Evolutionary conservation across 2,113 vertebrate genomes (phyloP).

Genomic region (Paradoxurus hermaphroditus): DNA sequence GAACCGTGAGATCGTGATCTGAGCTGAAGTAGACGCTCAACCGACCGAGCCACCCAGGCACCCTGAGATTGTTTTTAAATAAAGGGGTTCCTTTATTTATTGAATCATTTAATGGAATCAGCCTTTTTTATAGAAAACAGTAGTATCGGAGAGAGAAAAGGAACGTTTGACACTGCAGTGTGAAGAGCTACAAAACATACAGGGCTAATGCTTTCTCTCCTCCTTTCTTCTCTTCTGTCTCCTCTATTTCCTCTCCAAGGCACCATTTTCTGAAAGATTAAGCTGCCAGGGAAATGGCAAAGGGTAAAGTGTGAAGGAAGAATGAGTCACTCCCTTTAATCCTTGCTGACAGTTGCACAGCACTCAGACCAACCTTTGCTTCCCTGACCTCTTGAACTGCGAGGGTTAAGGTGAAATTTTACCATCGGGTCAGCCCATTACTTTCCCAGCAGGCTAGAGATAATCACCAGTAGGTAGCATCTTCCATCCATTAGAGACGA

Average conservation of each 20-base stretch:
- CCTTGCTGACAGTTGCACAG: constrained; percentile 36
- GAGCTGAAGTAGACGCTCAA: too few relatives aligned
- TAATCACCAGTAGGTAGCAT: background rate
- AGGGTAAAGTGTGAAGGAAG: background rate
- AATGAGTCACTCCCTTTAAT: constrained; percentile 20
- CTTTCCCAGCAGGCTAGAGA: constrained; percentile 23
- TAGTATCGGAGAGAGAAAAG: background rate
- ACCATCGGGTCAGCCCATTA: constrained; percentile 61
- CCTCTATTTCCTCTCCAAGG: background rate
- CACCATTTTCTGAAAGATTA: constrained; percentile 56
- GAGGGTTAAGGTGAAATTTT: constrained; percentile 45
- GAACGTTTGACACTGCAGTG: background rate
- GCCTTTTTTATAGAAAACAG: background rate
- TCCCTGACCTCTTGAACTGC: constrained; percentile 69
- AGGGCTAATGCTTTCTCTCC: background rate
- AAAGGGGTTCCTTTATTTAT: background rate
- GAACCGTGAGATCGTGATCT: too few relatives aligned
- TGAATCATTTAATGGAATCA: background rate
- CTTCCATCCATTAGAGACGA: background rate
- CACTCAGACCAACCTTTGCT: constrained; percentile 55
- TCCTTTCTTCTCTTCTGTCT: background rate
- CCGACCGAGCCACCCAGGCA: too few relatives aligned
- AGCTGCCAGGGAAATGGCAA: background rate
- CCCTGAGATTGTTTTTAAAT: background rate
- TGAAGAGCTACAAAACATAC: background rate